Evolutionary conservation across 1,140 invertebrate species (phyloP), one percentile per base, ranked within the genome.

Genomic region (Habropoda laboriosa): DNA sequence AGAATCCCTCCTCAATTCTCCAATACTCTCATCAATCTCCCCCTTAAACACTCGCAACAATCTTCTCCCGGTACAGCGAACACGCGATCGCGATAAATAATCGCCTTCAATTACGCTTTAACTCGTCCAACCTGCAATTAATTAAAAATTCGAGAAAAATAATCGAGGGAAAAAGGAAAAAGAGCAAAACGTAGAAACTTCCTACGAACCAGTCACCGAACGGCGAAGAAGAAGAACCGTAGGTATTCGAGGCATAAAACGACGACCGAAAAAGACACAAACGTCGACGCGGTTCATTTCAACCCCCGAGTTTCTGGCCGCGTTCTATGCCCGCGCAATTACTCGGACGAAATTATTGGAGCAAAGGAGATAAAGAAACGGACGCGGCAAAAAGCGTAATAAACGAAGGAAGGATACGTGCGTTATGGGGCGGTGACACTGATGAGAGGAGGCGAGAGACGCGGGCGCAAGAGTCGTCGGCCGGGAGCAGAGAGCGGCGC

Each of bases 401-500:
- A 78, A 78, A 71, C 32, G 38, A 6, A 24, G 30, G 47, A 42
- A 60, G 57, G 35, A 60, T 53, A 57, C n/a, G 72, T 79, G 76
- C 58, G 58, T 79, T 79, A 73, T 79, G 76, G 76, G 76, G 45
- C 76, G 67, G 67, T 79, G 76, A 79, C 76, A 72, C 76, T 79
- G 68, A 73, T 63, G 64, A 66, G 38, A 16, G 35, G 51, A 42
- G 55, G 80, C 58, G 30, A 32, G 30, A 32, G 42, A 58, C 42
- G 27, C 13, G 27, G 30, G 71, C 60, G 35, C 51, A 49, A 24
- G 7, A 63, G 53, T 60, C 66, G 45, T 57, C 42, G 53, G 57
- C 51, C 71, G 51, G 60, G 57, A 83, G 73, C 51, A 45, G n/a
- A n/a, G n/a, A n/a, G n/a, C 30, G 74, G 82, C 86, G 82, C 86